Conservation (phyloP, 30 jellyfish, hydroid and myxozoan genomes). For the Pelagia noctiluca region DNA sequence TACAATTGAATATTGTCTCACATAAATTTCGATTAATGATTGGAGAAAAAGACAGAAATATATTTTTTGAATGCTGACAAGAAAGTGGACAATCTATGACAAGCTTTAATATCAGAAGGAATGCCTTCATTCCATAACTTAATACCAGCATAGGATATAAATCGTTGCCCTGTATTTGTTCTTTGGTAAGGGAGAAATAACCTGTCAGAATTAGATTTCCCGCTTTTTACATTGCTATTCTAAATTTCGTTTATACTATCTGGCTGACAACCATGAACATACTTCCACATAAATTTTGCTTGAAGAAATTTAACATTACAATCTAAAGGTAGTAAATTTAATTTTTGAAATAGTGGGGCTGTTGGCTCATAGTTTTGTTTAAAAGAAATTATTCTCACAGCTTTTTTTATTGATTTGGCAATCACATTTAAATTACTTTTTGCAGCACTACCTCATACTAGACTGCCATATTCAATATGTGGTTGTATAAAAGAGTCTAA, state of each 20-base stretch:
- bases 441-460: not conserved
- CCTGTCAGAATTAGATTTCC: not conserved
- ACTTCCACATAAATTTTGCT: not conserved
- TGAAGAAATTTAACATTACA: not conserved
- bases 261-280: not conserved
- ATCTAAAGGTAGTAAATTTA: not conserved
- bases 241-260: not conserved
- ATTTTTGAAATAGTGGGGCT: not conserved
- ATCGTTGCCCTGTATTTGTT: conserved; percentile 7
- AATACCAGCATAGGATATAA: not conserved
- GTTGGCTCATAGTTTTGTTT: not conserved
- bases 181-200: conserved; percentile 5
- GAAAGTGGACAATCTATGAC: not conserved
- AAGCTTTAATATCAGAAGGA: not conserved
- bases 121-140: conserved; percentile 6
- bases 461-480: not conserved
- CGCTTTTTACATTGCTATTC: not conserved
- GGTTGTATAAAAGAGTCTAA: not conserved
- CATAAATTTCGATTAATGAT: too few species aligned
- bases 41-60: too few species aligned
- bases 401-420: too few species aligned
- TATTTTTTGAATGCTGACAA: not conserved
- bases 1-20: too few species aligned
- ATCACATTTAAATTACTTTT: too few species aligned
- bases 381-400: not conserved